Conservation (phyloP, 2,797 vertebrate genomes). For the Anas bahamensis region DNA sequence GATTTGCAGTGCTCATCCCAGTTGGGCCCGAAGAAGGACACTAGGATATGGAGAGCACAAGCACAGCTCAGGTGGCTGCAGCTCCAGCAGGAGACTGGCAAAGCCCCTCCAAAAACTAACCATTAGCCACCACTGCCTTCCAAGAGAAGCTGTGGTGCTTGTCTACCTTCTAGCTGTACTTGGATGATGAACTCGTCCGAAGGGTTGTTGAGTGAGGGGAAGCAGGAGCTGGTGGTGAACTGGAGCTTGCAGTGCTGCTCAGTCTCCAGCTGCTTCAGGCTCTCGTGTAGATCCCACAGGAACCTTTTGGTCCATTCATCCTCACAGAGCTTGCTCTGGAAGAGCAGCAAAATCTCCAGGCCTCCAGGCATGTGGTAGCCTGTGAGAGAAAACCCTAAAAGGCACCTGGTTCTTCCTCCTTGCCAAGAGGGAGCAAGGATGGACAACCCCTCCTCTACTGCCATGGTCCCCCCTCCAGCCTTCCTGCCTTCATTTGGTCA, state of each 20-base stretch:
- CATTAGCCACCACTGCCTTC: neutral
- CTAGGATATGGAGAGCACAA: neutral
- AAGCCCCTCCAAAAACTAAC: neutral
- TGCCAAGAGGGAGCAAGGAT: neutral
- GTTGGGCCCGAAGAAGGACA: neutral
- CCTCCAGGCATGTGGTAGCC: neutral
- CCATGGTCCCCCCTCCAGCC: neutral
- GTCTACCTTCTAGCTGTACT: neutral
- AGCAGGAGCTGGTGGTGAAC: neutral
- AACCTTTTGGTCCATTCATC: neutral
- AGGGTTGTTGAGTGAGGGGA: neutral
- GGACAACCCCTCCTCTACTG: neutral
- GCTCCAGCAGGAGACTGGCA: neutral
- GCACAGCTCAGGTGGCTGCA: neutral
- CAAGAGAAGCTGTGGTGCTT: neutral
- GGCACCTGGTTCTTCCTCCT: neutral
- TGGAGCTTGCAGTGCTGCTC: neutral
- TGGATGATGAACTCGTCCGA: neutral
- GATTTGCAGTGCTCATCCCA: neutral
- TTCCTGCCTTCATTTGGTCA: neutral
- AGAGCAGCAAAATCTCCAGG: slow-evolving; percentile 9
- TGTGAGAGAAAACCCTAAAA: neutral
- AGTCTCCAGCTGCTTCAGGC: neutral
- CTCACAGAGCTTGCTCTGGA: neutral
- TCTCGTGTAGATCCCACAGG: neutral